Conservation (phyloP, 2,888 invertebrate genomes). For the Theodoxus fluviatilis region DNA sequence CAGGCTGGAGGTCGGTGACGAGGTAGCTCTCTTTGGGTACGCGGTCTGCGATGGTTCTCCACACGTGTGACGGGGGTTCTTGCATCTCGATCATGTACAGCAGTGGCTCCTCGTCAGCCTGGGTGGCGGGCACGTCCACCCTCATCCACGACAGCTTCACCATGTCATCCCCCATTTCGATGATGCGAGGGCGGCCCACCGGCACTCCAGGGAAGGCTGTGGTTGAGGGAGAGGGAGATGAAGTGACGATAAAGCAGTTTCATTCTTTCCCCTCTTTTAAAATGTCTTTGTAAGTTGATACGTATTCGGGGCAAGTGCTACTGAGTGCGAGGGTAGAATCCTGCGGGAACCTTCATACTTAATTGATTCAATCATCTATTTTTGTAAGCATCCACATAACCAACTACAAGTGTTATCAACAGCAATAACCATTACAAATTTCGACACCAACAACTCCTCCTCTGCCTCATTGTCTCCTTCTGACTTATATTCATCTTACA, state of each 20-base stretch:
- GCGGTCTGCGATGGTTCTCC: conserved; percentile 47
- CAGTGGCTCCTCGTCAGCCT: conserved; percentile 43
- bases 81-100: conserved; percentile 57
- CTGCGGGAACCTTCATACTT: too few species aligned
- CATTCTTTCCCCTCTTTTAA: neutral
- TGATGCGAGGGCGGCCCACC: conserved; percentile 48
- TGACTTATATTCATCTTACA: too few species aligned
- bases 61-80: conserved; percentile 42
- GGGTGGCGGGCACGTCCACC: conserved; percentile 51
- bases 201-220: conserved; percentile 56
- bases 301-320: neutral
- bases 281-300: neutral
- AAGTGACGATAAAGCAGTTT: neutral
- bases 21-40: conserved; percentile 50
- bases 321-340: neutral
- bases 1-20: conserved; percentile 73
- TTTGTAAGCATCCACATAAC: too few species aligned
- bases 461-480: too few species aligned
- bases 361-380: too few species aligned
- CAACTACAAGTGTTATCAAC: too few species aligned
- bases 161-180: conserved; percentile 49
- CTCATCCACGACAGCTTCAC: conserved; percentile 51
- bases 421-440: too few species aligned
- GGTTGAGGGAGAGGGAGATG: conserved; percentile 29
- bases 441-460: too few species aligned